Percentiles rank a stretch among this genome's conserved stretches.
Evolutionary conservation across 2,888 invertebrate genomes (phyloP).

Genomic region (Sepioteuthis lessoniana): DNA sequence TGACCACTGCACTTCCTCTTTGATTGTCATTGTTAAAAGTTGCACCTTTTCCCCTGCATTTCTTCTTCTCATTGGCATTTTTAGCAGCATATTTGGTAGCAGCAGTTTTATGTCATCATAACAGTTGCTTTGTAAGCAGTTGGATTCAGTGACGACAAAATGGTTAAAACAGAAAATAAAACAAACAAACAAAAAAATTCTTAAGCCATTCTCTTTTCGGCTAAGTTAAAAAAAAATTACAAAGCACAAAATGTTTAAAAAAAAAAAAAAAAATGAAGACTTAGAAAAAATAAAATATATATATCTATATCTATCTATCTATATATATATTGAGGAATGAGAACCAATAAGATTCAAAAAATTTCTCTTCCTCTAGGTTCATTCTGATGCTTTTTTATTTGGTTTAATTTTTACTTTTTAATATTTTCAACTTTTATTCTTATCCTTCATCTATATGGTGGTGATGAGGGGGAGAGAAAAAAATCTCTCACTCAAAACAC

Average conservation of each 20-base stretch:
- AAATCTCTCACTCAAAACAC: neutral
- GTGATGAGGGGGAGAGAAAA: neutral
- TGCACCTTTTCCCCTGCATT: neutral
- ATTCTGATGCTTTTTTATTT: neutral
- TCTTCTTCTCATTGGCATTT: neutral
- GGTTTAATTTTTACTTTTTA: neutral
- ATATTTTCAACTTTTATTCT: neutral
- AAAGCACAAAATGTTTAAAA: neutral
- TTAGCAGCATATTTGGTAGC: neutral
- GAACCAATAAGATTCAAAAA: neutral
- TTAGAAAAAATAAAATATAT: neutral
- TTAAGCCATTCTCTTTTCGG: neutral
- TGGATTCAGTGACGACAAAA: neutral
- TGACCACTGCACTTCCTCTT: neutral
- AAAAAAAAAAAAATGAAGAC: neutral
- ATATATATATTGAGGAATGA: neutral
- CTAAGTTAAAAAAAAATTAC: neutral
- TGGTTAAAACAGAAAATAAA: slow-evolving; percentile 2
- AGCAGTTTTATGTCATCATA: neutral
- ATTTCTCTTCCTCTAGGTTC: neutral
- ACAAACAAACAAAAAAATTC: neutral
- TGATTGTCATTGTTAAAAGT: neutral
- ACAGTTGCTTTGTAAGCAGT: neutral
- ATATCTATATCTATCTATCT: no score
- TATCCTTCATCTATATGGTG: neutral